Evolutionary conservation across 2,888 invertebrate genomes (phyloP).

Genomic region (Agrenia bidenticulata): DNA sequence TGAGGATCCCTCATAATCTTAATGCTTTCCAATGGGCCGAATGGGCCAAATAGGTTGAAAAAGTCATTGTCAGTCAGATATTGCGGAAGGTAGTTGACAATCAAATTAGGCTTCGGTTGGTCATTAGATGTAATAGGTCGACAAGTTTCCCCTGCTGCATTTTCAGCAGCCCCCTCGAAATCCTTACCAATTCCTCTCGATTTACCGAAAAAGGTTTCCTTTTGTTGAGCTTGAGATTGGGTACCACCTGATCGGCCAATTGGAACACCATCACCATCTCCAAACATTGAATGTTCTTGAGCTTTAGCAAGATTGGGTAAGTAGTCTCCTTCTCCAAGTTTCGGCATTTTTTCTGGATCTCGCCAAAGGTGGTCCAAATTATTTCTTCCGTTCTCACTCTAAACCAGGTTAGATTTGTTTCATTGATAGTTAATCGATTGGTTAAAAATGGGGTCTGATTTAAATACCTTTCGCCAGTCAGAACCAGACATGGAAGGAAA

Average conservation of each 20-base stretch:
- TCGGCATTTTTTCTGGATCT: background rate
- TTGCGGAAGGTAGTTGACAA: slow-evolving; percentile 93
- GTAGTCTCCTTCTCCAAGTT: slow-evolving; percentile 1
- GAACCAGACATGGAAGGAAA: too few species aligned
- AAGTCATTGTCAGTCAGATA: slow-evolving; percentile 88
- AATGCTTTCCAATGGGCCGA: slow-evolving; percentile 86
- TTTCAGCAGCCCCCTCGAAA: background rate
- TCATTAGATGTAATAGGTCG: slow-evolving; percentile 3
- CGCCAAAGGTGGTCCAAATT: background rate
- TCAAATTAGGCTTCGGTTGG: slow-evolving; percentile 66
- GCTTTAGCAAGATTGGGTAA: background rate
- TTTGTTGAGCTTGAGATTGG: too few species aligned
- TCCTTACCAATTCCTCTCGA: too few species aligned
- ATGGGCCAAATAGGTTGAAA: slow-evolving; percentile 81
- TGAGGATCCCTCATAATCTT: slow-evolving; percentile 89
- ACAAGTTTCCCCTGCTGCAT: background rate
- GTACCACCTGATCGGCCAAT: too few species aligned
- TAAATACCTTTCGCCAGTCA: too few species aligned
- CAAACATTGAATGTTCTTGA: too few species aligned
- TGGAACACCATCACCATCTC: too few species aligned
- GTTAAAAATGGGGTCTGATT: too few species aligned
- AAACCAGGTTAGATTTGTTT: too few species aligned
- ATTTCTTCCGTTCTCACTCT: background rate
- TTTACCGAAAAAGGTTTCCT: too few species aligned
- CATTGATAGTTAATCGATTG: too few species aligned